These are phyloP conservation scores for Lithosia quadra DNA, from an alignment of 2,888 invertebrate species.

Conservation along the genomic window DNA sequence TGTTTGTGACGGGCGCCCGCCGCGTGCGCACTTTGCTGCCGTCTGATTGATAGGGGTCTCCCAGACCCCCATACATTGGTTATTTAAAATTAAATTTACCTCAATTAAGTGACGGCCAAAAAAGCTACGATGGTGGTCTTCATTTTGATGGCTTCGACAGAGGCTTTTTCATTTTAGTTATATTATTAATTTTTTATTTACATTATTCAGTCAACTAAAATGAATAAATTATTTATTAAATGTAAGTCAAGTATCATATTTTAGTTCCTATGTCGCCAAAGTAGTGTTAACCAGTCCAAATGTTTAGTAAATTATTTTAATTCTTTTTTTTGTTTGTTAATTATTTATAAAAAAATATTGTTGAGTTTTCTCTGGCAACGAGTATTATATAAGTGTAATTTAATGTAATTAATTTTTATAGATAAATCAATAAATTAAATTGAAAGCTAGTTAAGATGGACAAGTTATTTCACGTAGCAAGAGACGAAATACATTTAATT, in stretches of 20 bases:
- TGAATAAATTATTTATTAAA: background rate
- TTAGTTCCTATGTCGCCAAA: conserved; percentile 60
- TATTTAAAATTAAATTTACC: too few relatives aligned
- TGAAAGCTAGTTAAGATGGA: background rate
- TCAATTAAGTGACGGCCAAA: too few relatives aligned
- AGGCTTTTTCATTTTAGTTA: background rate
- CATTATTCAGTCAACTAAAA: background rate
- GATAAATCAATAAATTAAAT: conserved; percentile 13
- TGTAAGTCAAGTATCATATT: conserved; percentile 39
- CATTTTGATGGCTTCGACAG: background rate
- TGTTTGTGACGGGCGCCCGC: too few relatives aligned
- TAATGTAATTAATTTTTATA: conserved; percentile 35
- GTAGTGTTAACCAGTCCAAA: conserved; percentile 50
- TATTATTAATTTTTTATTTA: background rate
- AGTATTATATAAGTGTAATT: conserved; percentile 32
- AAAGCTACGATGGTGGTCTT: too few relatives aligned
- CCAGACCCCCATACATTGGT: too few relatives aligned
- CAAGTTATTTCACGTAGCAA: background rate
- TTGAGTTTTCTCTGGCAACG: conserved; percentile 52
- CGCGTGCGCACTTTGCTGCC: too few relatives aligned
- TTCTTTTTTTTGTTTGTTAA: conserved; percentile 46
- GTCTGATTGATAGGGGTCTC: too few relatives aligned
- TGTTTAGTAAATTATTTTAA: conserved; percentile 40
- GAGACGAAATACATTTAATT: background rate
- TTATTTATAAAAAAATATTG: conserved; percentile 52